A percentile compares a stretch with the other conserved stretches of the same genome.
Conservation (phyloP, 2,888 invertebrate species). For the Nymphalis c-album region DNA sequence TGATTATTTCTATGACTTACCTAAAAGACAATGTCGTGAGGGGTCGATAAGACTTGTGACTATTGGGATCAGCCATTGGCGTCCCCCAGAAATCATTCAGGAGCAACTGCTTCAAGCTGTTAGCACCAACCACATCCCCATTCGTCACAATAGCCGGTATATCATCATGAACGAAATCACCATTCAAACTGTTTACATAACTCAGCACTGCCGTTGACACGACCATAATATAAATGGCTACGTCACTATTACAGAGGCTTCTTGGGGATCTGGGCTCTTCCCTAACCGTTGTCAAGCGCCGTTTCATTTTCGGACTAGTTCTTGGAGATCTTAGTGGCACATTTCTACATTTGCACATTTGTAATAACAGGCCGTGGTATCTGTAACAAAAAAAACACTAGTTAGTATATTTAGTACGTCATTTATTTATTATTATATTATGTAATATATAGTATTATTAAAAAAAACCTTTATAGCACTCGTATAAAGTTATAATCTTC, state of each 20-base stretch:
- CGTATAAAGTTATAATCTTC: no score
- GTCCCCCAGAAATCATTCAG: slow-evolving; percentile 94
- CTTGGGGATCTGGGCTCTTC: slow-evolving; percentile 59
- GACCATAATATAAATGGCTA: slow-evolving; percentile 84
- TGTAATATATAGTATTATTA: no score
- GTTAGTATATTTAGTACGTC: background rate
- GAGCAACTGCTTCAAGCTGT: slow-evolving; percentile 84
- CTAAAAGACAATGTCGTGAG: slow-evolving; percentile 91
- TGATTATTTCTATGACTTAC: slow-evolving; percentile 78
- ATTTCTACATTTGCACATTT: slow-evolving; percentile 77
- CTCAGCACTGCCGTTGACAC: slow-evolving; percentile 85
- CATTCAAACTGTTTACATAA: slow-evolving; percentile 87
- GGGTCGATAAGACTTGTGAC: slow-evolving; percentile 94
- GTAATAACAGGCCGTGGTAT: slow-evolving; percentile 36
- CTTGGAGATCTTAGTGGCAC: slow-evolving; percentile 57
- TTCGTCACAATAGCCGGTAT: slow-evolving; percentile 91
- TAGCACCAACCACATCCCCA: slow-evolving; percentile 87
- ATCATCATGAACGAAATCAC: slow-evolving; percentile 94
- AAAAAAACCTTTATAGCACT: no score
- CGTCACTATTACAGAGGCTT: slow-evolving; percentile 62
- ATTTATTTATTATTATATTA: no score
- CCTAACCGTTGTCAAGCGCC: slow-evolving; percentile 67
- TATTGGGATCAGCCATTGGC: slow-evolving; percentile 88
- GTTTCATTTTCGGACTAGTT: slow-evolving; percentile 72
- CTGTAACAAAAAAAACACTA: slow-evolving; percentile 57